These are phyloP conservation scores for Pontoporia blainvillei DNA, from an alignment of 2,113 vertebrate species.

Conservation along the genomic window DNA sequence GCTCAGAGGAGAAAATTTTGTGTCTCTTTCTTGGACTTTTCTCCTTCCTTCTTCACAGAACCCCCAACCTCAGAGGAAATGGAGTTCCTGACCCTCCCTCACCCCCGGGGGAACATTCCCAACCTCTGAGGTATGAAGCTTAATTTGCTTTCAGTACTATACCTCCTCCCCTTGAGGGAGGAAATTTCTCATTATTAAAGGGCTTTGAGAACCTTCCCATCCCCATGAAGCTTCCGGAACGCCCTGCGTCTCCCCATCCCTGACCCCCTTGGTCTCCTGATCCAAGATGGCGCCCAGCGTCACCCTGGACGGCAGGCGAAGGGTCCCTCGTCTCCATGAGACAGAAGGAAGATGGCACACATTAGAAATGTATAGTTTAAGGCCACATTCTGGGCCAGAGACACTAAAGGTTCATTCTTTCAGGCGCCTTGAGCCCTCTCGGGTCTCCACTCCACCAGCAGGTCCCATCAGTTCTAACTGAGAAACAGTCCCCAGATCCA, in stretches of 20 bases:
- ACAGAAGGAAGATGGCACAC: neutral
- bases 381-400: neutral
- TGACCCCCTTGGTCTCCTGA: too few relatives aligned
- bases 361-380: neutral
- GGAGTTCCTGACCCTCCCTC: neutral
- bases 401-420: neutral
- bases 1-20: neutral
- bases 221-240: neutral
- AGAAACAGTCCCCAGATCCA: neutral
- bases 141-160: neutral
- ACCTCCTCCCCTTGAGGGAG: neutral
- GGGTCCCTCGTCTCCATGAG: too few relatives aligned
- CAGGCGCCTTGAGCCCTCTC: accelerated
- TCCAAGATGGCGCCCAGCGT: neutral
- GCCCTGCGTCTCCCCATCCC: accelerated
- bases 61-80: neutral
- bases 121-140: neutral
- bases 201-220: neutral
- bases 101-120: accelerated
- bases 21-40: neutral
- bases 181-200: neutral
- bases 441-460: neutral
- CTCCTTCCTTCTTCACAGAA: neutral
- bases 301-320: neutral
- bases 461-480: neutral